Evolutionary conservation across 2,797 vertebrate species (phyloP).

Genomic region (Anguilla pacifica): DNA sequence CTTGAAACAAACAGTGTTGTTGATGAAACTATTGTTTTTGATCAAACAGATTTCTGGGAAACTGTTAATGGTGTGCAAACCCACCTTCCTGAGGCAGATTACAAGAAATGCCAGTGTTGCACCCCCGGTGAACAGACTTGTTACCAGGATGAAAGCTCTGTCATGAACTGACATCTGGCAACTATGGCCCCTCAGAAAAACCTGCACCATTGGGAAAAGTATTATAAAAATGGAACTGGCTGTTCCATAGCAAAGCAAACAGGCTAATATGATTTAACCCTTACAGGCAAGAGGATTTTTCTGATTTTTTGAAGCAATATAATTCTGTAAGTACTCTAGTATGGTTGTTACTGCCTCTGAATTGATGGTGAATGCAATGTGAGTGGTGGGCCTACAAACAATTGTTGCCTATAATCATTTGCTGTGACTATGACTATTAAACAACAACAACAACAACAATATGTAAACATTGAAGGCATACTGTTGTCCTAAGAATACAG

Average conservation of each 20-base stretch:
- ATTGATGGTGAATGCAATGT: background rate
- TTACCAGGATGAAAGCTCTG: slow-evolving; percentile 74
- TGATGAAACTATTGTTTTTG: background rate
- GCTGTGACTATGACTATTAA: too few relatives aligned
- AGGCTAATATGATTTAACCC: too few relatives aligned
- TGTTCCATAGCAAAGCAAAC: background rate
- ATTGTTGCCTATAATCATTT: too few relatives aligned
- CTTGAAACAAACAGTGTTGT: background rate
- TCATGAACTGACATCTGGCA: slow-evolving; percentile 76
- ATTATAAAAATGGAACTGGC: slow-evolving; percentile 9
- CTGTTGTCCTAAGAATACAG: background rate
- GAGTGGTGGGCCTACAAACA: background rate
- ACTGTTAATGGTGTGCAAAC: slow-evolving; percentile 29
- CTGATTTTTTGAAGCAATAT: background rate
- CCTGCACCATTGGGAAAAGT: slow-evolving; percentile 65
- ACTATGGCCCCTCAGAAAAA: slow-evolving; percentile 82
- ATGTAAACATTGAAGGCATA: too few relatives aligned
- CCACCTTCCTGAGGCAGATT: slow-evolving; percentile 88
- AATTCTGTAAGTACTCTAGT: background rate
- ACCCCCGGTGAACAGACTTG: slow-evolving; percentile 74
- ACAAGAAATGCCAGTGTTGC: slow-evolving; percentile 75
- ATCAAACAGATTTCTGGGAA: background rate
- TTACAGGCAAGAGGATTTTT: background rate
- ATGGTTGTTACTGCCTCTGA: background rate
- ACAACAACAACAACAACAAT: too few relatives aligned